Base-by-base conservation (phyloP, 2,888 invertebrate species). In the Lasioglossum zephyrum region DNA sequence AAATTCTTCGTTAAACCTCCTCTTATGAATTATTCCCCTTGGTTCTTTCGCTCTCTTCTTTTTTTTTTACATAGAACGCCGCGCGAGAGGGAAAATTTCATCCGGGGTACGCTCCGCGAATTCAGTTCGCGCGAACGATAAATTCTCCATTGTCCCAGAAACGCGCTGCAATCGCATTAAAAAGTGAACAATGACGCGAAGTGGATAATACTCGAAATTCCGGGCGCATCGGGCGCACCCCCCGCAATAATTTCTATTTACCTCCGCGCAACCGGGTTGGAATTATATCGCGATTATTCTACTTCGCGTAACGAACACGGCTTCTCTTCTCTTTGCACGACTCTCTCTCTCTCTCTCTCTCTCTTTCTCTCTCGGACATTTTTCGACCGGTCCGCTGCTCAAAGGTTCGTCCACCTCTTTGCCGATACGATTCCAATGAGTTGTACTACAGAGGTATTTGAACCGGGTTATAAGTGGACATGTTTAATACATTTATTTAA, bases 1-100 rank as follows among this genome's bases (percentile, higher is more conserved):
- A 53, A 76, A 49, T 41, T 70, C 36, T 31, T 69, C 47, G 36
- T 31, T 31, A 26, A 26, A 60, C 5, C 60, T 26, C 4, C 31
- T 76, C 81, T 36, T 36, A 70, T 75, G 74, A 80, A 75, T 80
- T 74, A 74, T 79, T 60, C 60, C 26, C 26, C 13, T 1, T 1
- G 2, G 13, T 26, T 60, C 16, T 60, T n/a, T 13, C 60, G n/a
- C 60, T 31, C 36, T 60, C 26, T 57, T 31, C 31, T 31, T 31
- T 31, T 31, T 31, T 60, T 26, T 63, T 60, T 60, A 60, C 26
- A 26, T 5, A 16, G 13, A 60, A 1, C n/a, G 26, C 26, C 11
- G 60, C 13, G 13, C 13, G 60, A 60, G 60, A 60, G 60, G 11
- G 26, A 26, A 60, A 60, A 60, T 63, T 31, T 63, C 31, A 31